These are phyloP conservation scores for Clarias magur DNA, from an alignment of 2,113 vertebrate genomes.

Conservation along the genomic window DNA sequence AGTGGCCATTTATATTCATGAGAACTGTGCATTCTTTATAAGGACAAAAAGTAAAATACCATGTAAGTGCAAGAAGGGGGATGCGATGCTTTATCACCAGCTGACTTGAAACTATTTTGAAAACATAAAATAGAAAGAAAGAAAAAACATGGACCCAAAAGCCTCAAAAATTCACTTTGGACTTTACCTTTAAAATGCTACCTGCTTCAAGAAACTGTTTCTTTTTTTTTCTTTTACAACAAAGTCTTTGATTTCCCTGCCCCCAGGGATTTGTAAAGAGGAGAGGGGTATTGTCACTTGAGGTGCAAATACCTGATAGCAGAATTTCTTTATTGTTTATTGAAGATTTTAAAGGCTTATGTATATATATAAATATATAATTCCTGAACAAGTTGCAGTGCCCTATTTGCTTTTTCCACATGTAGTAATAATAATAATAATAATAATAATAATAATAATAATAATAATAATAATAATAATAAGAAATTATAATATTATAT, in stretches of 20 bases:
- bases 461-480: no score
- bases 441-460: not conserved
- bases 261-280: not conserved
- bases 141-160: not conserved
- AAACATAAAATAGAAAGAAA: not conserved
- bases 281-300: not conserved
- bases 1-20: not conserved
- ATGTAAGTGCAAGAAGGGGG: not conserved
- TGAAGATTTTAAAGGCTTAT: not conserved
- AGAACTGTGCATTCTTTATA: not conserved
- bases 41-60: not conserved
- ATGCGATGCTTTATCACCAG: not conserved
- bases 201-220: not conserved
- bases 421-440: not conserved
- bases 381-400: not conserved
- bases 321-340: not conserved
- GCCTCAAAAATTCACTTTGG: not conserved
- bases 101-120: not conserved
- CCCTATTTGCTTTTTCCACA: not conserved
- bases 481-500: no score
- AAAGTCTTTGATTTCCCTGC: not conserved
- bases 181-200: not conserved
- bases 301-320: not conserved
- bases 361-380: not conserved
- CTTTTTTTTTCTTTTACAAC: not conserved